Evolutionary conservation across 2,888 invertebrate genomes (phyloP).

Genomic region (Steinernema scapterisci): DNA sequence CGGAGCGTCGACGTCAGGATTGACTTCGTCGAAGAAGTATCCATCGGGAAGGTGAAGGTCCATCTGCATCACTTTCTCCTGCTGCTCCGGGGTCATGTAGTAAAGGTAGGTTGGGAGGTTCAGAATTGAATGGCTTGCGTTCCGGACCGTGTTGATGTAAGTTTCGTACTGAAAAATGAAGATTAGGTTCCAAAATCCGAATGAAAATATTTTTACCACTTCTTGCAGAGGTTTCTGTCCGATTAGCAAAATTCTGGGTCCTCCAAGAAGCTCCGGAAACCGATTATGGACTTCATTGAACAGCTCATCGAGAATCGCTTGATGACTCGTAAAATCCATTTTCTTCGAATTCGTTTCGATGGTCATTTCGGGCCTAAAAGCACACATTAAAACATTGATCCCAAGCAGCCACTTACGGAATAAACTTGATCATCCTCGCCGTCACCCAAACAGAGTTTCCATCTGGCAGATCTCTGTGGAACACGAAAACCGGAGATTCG

Average conservation of each 20-base stretch:
- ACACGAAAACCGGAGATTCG: slow-evolving; percentile 11
- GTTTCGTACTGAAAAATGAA: neutral
- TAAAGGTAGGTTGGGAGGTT: slow-evolving; percentile 1
- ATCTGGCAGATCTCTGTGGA: neutral
- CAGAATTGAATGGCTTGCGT: neutral
- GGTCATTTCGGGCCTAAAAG: neutral
- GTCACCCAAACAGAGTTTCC: slow-evolving; percentile 8
- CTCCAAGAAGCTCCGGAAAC: neutral
- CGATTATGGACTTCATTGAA: slow-evolving; percentile 9
- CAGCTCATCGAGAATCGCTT: neutral
- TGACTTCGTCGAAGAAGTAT: neutral
- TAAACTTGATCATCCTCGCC: neutral
- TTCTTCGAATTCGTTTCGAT: neutral
- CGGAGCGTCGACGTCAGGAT: neutral
- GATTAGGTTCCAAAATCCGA: no score
- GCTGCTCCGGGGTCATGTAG: neutral
- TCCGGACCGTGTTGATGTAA: neutral
- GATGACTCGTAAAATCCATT: neutral
- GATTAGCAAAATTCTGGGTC: neutral
- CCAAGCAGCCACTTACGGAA: slow-evolving; percentile 14
- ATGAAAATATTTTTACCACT: neutral
- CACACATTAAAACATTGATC: no score
- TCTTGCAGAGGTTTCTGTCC: slow-evolving; percentile 11
- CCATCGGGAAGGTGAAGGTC: slow-evolving; percentile 5
- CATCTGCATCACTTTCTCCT: neutral